phyloP scores from a whole-genome alignment of 2,797 vertebrate species.

The Heliangelus exortis region DNA sequence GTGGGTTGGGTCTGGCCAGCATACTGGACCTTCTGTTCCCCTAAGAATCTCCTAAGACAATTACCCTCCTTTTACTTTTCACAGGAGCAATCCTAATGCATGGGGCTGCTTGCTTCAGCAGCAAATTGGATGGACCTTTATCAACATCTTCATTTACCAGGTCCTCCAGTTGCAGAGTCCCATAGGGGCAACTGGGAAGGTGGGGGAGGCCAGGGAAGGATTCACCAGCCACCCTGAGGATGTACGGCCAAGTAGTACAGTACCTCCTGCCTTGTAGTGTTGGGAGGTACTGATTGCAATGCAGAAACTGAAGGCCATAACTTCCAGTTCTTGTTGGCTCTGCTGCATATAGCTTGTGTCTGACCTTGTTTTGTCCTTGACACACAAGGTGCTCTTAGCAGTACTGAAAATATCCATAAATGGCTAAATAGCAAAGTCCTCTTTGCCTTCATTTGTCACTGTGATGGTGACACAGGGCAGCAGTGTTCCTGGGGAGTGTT shows the following conservation, averaged over 20 bases:
- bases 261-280: rapidly evolving
- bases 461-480: neutral
- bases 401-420: neutral
- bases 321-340: neutral
- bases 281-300: rapidly evolving
- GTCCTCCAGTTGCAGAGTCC: too few relatives aligned
- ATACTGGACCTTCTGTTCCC: too few relatives aligned
- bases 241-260: rapidly evolving
- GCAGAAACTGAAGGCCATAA: neutral
- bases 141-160: too few relatives aligned
- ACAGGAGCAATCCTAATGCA: too few relatives aligned
- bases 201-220: too few relatives aligned
- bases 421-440: neutral
- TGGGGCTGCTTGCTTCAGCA: too few relatives aligned
- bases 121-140: too few relatives aligned
- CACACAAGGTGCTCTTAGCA: neutral
- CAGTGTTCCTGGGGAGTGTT: neutral
- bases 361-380: neutral
- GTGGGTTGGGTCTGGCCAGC: too few relatives aligned
- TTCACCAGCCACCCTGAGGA: too few relatives aligned
- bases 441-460: neutral
- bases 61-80: too few relatives aligned
- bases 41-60: too few relatives aligned
- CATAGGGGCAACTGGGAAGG: too few relatives aligned
- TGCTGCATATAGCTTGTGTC: rapidly evolving